Evolutionary conservation across 2,888 invertebrate species (phyloP).

Genomic region (Lepidocyrtinus sp.): DNA sequence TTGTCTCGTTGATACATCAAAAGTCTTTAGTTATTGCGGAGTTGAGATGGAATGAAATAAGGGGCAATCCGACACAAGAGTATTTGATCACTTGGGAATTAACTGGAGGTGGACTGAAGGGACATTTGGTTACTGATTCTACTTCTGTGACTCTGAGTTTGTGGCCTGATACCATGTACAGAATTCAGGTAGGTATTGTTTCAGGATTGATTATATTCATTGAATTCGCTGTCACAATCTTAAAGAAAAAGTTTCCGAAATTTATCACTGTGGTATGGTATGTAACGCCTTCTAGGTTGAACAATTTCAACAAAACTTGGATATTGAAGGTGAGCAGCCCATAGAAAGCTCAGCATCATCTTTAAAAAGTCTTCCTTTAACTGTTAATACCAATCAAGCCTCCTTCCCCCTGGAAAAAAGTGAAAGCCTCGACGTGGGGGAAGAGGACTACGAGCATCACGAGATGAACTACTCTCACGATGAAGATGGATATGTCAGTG

Average conservation of each 20-base stretch:
- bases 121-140: conserved; percentile 86
- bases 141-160: conserved; percentile 84
- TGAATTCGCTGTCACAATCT: no score
- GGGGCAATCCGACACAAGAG: conserved; percentile 71
- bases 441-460: conserved; percentile 26
- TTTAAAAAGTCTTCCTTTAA: conserved; percentile 55
- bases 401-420: no score
- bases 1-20: conserved; percentile 82
- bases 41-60: conserved; percentile 78
- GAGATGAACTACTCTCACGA: neutral
- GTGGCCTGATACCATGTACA: conserved; percentile 86
- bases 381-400: conserved; percentile 69
- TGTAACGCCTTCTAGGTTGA: conserved; percentile 62
- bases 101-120: conserved; percentile 85
- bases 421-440: no score
- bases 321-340: conserved; percentile 49
- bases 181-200: conserved; percentile 82
- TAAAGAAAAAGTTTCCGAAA: no score
- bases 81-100: conserved; percentile 90
- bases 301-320: conserved; percentile 54
- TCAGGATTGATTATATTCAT: no score
- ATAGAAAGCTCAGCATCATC: conserved; percentile 22
- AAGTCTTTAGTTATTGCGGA: conserved; percentile 80
- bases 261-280: conserved; percentile 34
- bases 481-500: conserved; percentile 10